These are phyloP conservation scores for Brachyhypopomus occidentalis DNA, from an alignment of 2,113 vertebrate species.

Conservation along the genomic window DNA sequence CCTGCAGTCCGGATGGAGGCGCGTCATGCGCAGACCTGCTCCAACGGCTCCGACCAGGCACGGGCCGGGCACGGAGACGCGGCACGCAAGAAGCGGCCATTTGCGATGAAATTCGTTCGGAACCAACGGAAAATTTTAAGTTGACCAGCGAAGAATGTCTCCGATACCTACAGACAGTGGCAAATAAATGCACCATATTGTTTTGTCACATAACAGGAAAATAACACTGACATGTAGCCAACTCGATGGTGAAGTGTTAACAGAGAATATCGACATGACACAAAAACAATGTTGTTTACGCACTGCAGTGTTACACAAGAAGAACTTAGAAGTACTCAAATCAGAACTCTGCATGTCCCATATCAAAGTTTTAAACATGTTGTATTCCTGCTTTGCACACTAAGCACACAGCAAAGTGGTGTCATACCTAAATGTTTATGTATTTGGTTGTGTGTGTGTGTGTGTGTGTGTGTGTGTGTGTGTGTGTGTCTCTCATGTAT, in stretches of 20 bases:
- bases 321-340: neutral
- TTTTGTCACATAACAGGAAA: conserved; percentile 45
- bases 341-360: conserved; percentile 1
- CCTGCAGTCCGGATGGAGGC: neutral
- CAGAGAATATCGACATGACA: conserved; percentile 54
- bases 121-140: conserved; percentile 29
- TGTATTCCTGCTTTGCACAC: conserved; percentile 17
- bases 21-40: conserved; percentile 1
- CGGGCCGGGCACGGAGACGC: conserved; percentile 13
- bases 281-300: conserved; percentile 41
- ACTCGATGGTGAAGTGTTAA: conserved; percentile 47
- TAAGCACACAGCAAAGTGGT: conserved; percentile 39
- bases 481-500: conserved; percentile 25
- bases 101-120: conserved; percentile 47
- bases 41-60: conserved; percentile 28
- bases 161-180: conserved; percentile 39
- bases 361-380: neutral
- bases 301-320: conserved; percentile 41
- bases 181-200: conserved; percentile 47
- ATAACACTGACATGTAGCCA: conserved; percentile 42
- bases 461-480: conserved; percentile 44
- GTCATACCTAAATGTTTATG: conserved; percentile 41
- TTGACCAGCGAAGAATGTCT: conserved; percentile 28
- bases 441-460: conserved; percentile 35
- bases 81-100: conserved; percentile 52